Base-by-base conservation (phyloP, 2,888 invertebrate genomes). In the Andricus quercusramuli region DNA sequence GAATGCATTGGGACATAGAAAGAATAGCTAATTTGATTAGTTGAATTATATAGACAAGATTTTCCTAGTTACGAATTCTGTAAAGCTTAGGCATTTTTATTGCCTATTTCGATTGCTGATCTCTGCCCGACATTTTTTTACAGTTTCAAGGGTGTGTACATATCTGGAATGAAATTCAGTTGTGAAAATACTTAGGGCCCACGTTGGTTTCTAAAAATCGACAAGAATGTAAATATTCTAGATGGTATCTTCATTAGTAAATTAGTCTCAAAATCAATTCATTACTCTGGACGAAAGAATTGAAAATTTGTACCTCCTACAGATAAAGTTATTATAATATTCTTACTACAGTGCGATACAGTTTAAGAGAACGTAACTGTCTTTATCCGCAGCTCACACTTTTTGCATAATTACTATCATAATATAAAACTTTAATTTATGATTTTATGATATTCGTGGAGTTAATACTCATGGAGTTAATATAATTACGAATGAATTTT, bases 71-170 rank as follows among this genome's bases (percentile, higher is more conserved):
- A 74, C n/a, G 74, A 74, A 74, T 56, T 74, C 74, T 74, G 32
- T 74, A 74, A 74, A 74, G 74, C 56, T 70, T 51, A 51, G 51
- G 56, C 29, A 74, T 74, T 74, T 64, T 77, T 20, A 77, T 77
- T 79, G 74, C 68, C 78, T 64, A 70, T 80, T 82, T 83, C 65
- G 82, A 83, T 83, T 82, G 79, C 77, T 83, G 83, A 83, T 83
- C 80, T 83, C 78, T 78, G 70, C 77, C 82, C 78, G 78, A 85
- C 84, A 84, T 84, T 83, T 84, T 84, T 86, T 83, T 80, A 80
- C 77, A 78, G 78, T 79, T 80, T 84, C 79, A 82, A 83, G 79
- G 84, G 81, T 80, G 74, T 87, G 85, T 86, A 86, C 85, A 86
- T 87, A 85, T 85, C 83, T 81, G 82, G 80, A 83, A 79, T 70